phyloP scores from a whole-genome alignment of 1,140 invertebrate species.

The Temnothorax nylanderi region DNA sequence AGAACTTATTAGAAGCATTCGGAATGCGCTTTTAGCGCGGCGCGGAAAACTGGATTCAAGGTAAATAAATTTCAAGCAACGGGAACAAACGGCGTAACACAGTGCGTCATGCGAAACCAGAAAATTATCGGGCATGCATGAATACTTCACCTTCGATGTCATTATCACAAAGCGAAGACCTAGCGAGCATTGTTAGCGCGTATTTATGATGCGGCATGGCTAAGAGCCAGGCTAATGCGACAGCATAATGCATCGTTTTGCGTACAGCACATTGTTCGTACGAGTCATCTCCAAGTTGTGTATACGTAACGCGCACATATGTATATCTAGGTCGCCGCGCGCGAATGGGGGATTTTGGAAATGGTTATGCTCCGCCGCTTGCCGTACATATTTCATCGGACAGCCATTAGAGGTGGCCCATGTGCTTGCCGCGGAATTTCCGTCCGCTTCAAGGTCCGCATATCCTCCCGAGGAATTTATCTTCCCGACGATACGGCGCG shows the following conservation, averaged over 20 bases:
- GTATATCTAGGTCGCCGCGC: conserved; percentile 52
- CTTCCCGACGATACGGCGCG: neutral
- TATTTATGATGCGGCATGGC: conserved; percentile 82
- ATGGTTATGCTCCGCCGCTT: neutral
- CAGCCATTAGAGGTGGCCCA: conserved; percentile 26
- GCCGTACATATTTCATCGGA: conserved; percentile 27
- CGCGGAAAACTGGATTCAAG: conserved; percentile 19
- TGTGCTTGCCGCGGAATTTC: conserved; percentile 15
- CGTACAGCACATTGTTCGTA: conserved; percentile 40
- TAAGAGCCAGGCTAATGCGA: conserved; percentile 78
- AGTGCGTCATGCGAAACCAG: neutral
- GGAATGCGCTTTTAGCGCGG: neutral
- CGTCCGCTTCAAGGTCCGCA: neutral
- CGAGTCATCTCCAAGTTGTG: conserved; percentile 33
- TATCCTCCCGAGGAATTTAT: conserved; percentile 23
- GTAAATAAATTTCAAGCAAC: conserved; percentile 9
- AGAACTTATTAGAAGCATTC: conserved; percentile 31
- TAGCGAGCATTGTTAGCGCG: conserved; percentile 71
- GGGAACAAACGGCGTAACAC: neutral
- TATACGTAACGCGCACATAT: neutral
- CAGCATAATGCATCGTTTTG: conserved; percentile 71
- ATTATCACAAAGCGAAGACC: conserved; percentile 47
- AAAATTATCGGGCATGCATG: neutral
- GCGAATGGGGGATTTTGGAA: conserved; percentile 52
- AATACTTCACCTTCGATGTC: conserved; percentile 17